These are phyloP conservation scores for Oriolus oriolus DNA, from an alignment of 2,113 vertebrate species.

Conservation along the genomic window DNA sequence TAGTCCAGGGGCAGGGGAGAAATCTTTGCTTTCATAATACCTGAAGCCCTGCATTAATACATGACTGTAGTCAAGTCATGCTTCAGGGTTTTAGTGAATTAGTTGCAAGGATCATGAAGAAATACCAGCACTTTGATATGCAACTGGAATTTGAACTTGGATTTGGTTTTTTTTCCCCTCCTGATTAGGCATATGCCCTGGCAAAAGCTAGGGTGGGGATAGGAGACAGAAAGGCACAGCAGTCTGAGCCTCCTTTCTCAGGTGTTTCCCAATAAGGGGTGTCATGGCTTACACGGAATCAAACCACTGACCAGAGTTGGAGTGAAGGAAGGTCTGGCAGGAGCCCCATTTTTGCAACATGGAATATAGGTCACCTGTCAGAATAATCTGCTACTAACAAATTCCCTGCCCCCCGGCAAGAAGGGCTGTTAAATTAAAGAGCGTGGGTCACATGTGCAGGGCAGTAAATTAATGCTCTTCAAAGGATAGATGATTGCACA, in stretches of 20 bases:
- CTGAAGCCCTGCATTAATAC: not conserved
- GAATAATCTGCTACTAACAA: not conserved
- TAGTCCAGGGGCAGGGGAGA: not conserved
- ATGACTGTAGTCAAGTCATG: not conserved
- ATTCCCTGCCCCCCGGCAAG: conserved; percentile 6
- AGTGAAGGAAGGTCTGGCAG: not conserved
- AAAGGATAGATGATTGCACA: not conserved
- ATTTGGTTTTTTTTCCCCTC: not conserved
- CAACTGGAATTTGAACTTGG: not conserved
- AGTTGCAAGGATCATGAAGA: not conserved
- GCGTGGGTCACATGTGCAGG: not conserved
- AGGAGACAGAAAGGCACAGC: not conserved
- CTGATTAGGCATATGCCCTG: not conserved
- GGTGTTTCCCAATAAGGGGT: not conserved
- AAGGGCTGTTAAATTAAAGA: not conserved
- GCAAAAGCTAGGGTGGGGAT: not conserved
- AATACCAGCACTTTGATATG: not conserved
- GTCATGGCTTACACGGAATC: not conserved
- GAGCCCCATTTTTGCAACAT: not conserved
- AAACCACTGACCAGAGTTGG: not conserved
- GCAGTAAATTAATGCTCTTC: conserved; percentile 33
- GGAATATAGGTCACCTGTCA: conserved; percentile 4
- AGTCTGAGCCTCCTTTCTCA: not conserved
- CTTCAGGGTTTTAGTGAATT: not conserved
- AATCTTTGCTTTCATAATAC: not conserved